Evolutionary conservation across 2,888 invertebrate genomes (phyloP).

Genomic region (Zeuzera pyrina): DNA sequence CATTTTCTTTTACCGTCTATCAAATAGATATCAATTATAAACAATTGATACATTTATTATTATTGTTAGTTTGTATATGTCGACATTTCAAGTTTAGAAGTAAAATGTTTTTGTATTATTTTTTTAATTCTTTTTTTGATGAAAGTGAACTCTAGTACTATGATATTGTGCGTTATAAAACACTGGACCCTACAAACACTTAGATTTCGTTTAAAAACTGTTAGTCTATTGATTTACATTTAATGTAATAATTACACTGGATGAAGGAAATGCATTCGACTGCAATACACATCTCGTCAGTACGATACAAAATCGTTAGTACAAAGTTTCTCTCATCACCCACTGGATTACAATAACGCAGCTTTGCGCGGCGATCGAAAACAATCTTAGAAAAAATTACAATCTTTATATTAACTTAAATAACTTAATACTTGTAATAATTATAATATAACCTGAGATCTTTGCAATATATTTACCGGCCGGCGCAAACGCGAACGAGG

Average conservation of each 20-base stretch:
- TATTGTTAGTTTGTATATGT: slow-evolving; percentile 66
- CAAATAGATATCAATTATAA: slow-evolving; percentile 70
- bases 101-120: slow-evolving; percentile 56
- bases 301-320: slow-evolving; percentile 41
- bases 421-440: slow-evolving; percentile 72
- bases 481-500: slow-evolving; percentile 16
- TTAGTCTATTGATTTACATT: slow-evolving; percentile 66
- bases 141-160: slow-evolving; percentile 66
- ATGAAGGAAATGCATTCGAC: slow-evolving; percentile 58
- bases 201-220: slow-evolving; percentile 67
- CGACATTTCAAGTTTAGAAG: slow-evolving; percentile 61
- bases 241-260: slow-evolving; percentile 58
- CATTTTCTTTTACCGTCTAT: slow-evolving; percentile 66
- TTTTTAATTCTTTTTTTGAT: slow-evolving; percentile 50
- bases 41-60: slow-evolving; percentile 65
- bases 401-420: slow-evolving; percentile 68
- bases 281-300: slow-evolving; percentile 42
- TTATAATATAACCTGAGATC: slow-evolving; percentile 72
- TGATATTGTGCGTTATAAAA: slow-evolving; percentile 71
- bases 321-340: slow-evolving; percentile 35
- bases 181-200: slow-evolving; percentile 73
- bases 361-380: slow-evolving; percentile 48
- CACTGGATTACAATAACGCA: slow-evolving; percentile 46
- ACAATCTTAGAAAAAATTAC: slow-evolving; percentile 68
- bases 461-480: slow-evolving; percentile 43